Conservation (phyloP, 2,113 vertebrate genomes). For the Phalacrocorax brasilianus region DNA sequence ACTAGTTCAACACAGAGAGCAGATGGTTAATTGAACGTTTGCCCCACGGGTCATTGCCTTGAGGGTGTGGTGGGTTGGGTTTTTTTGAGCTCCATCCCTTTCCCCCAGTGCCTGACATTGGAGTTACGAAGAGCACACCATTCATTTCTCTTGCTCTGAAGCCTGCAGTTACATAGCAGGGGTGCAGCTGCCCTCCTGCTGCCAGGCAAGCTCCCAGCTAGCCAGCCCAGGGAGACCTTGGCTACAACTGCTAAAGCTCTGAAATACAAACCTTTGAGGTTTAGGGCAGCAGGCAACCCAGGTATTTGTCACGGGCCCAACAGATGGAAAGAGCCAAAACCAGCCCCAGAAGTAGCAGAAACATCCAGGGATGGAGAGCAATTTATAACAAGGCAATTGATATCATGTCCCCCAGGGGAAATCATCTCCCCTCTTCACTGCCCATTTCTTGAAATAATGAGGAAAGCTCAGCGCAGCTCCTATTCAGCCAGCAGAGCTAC, state of each 20-base stretch:
- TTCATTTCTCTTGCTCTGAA: neutral
- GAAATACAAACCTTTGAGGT: neutral
- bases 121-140: neutral
- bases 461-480: neutral
- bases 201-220: neutral
- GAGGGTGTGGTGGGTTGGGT: neutral
- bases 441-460: neutral
- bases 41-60: neutral
- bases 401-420: neutral
- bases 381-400: neutral
- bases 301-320: neutral
- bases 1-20: neutral
- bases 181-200: neutral
- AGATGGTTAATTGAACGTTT: neutral
- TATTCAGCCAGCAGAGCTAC: neutral
- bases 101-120: rapidly evolving
- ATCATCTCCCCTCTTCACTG: neutral
- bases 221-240: neutral
- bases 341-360: neutral
- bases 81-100: neutral
- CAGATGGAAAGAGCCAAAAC: neutral
- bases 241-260: neutral
- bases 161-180: neutral
- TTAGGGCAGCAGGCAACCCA: neutral
- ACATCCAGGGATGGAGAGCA: rapidly evolving